A percentile compares a stretch with the other conserved stretches of the same genome.
Evolutionary conservation across 2,888 invertebrate species (phyloP).

Genomic region (Platynereis dumerilii): DNA sequence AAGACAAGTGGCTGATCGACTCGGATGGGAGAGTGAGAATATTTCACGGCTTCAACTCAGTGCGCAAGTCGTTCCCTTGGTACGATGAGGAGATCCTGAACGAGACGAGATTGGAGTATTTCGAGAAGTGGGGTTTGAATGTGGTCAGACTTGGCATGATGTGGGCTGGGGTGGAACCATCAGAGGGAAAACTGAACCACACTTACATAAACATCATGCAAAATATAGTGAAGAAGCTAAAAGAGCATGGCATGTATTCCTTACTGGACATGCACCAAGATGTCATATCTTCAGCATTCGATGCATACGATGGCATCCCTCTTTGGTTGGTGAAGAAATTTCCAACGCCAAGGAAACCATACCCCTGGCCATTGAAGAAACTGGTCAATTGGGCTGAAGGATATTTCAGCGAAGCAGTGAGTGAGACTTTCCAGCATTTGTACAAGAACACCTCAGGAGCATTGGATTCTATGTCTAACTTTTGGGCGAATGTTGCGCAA

Average conservation of each 20-base stretch:
- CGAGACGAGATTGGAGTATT: conserved; percentile 30
- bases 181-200: conserved; percentile 29
- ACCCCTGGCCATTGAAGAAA: conserved; percentile 42
- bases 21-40: conserved; percentile 35
- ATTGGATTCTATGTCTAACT: conserved; percentile 28
- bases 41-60: conserved; percentile 46
- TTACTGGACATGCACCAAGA: conserved; percentile 49
- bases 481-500: conserved; percentile 33
- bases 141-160: conserved; percentile 47
- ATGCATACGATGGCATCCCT: conserved; percentile 44
- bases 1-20: conserved; percentile 39
- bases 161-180: conserved; percentile 47
- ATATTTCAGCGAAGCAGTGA: conserved; percentile 42
- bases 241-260: conserved; percentile 41
- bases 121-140: conserved; percentile 42
- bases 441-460: conserved; percentile 34
- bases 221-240: conserved; percentile 32
- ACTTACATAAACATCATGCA: conserved; percentile 37
- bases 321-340: conserved; percentile 42
- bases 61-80: conserved; percentile 43
- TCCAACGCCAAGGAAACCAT: conserved; percentile 39
- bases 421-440: conserved; percentile 36
- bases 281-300: conserved; percentile 35
- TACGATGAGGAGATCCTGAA: conserved; percentile 34
- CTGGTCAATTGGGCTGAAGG: conserved; percentile 32